Conservation (phyloP, 2,113 vertebrate genomes). For the Nibea albiflora region DNA sequence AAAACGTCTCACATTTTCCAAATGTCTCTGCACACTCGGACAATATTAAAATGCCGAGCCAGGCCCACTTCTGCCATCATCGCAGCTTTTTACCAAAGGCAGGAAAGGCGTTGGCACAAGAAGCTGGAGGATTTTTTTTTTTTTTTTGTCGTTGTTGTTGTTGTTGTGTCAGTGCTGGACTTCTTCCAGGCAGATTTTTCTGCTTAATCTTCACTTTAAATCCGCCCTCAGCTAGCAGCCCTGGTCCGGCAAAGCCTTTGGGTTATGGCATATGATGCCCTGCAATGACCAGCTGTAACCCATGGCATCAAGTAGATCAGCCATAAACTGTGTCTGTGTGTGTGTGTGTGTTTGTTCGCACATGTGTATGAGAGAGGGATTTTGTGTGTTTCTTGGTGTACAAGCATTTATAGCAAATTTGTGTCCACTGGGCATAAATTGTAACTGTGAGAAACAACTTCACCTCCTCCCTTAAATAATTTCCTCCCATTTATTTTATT, state of each 20-base stretch:
- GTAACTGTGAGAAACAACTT: neutral
- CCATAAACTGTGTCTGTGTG: slow-evolving; percentile 3
- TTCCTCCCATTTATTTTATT: neutral
- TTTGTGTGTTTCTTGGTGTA: neutral
- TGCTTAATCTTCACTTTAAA: slow-evolving; percentile 79
- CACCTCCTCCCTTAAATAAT: neutral
- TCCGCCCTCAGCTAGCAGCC: slow-evolving; percentile 68
- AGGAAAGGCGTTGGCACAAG: slow-evolving; percentile 43
- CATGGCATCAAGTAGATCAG: slow-evolving; percentile 47
- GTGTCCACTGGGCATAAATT: neutral
- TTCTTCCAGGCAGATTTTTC: slow-evolving; percentile 74
- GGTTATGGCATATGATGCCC: slow-evolving; percentile 59
- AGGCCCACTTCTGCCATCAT: slow-evolving; percentile 13
- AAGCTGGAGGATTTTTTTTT: slow-evolving; percentile 23
- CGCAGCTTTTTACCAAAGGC: slow-evolving; percentile 21
- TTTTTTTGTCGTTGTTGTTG: neutral
- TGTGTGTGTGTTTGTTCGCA: neutral
- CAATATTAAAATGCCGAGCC: slow-evolving; percentile 35
- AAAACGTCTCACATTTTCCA: slow-evolving; percentile 50
- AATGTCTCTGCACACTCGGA: slow-evolving; percentile 33
- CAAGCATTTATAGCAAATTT: neutral
- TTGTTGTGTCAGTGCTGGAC: slow-evolving; percentile 56
- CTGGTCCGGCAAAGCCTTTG: slow-evolving; percentile 62
- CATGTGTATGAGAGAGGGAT: neutral
- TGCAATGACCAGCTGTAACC: slow-evolving; percentile 70